These are phyloP conservation scores for Halcyon chelicuti DNA, from an alignment of 2,797 vertebrate genomes.

Conservation along the genomic window DNA sequence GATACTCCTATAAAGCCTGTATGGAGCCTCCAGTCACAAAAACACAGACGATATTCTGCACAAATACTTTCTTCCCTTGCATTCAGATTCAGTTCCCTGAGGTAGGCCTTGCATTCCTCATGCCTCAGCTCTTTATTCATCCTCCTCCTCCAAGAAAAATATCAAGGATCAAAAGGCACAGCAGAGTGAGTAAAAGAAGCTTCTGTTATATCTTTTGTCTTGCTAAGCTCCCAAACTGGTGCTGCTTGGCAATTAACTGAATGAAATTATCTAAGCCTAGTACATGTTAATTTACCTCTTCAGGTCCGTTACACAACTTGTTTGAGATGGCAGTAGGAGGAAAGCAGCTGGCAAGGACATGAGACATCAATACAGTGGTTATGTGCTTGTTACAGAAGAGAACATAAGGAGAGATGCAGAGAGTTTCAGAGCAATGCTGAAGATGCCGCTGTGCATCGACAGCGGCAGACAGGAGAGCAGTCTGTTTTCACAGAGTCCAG, in stretches of 20 bases:
- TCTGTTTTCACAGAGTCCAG: neutral
- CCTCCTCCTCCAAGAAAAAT: neutral
- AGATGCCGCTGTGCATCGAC: neutral
- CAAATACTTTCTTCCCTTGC: neutral
- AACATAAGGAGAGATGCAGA: neutral
- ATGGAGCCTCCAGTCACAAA: neutral
- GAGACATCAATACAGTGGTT: neutral
- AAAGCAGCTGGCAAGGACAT: neutral
- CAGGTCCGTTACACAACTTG: neutral
- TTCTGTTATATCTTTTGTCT: neutral
- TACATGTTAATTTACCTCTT: constrained; percentile 9
- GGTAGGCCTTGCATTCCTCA: neutral
- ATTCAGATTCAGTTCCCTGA: neutral
- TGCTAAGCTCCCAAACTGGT: neutral
- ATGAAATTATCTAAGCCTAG: neutral
- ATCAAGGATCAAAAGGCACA: neutral
- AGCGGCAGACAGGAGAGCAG: neutral
- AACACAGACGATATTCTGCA: neutral
- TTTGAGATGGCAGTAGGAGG: neutral
- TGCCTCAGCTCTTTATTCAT: neutral
- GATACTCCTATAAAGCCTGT: neutral
- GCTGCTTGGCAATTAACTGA: neutral
- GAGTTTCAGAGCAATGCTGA: neutral
- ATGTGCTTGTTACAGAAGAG: neutral
- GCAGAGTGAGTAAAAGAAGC: neutral